These are phyloP conservation scores for Solea senegalensis DNA, from an alignment of 2,113 vertebrate genomes.

Conservation along the genomic window DNA sequence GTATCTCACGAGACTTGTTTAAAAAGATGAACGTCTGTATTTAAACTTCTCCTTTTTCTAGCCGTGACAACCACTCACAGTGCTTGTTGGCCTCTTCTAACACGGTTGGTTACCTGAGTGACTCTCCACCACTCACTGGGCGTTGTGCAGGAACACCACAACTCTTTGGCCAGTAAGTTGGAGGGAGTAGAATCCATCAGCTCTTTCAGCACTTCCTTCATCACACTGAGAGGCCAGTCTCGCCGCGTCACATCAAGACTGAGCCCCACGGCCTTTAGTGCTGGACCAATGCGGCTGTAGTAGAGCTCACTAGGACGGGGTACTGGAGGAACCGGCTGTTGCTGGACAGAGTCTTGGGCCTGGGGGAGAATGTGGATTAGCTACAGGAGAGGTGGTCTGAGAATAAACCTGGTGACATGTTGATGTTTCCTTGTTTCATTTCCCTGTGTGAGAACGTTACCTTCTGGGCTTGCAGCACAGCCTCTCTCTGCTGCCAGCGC, in stretches of 20 bases:
- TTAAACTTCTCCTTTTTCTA: too few species aligned
- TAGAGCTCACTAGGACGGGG: slow-evolving; percentile 98
- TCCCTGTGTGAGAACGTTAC: slow-evolving; percentile 61
- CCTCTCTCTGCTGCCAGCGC: slow-evolving; percentile 97
- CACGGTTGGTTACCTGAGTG: slow-evolving; percentile 87
- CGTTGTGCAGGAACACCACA: slow-evolving; percentile 97
- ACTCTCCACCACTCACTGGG: slow-evolving; percentile 98
- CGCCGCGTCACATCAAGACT: slow-evolving; percentile 93
- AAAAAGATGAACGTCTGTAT: too few species aligned
- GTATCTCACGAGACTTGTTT: too few species aligned
- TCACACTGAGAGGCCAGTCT: slow-evolving; percentile 96
- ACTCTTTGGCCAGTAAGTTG: slow-evolving; percentile 94
- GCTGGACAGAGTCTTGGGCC: slow-evolving; percentile 93
- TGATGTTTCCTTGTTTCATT: too few species aligned
- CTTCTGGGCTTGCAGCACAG: slow-evolving; percentile 93
- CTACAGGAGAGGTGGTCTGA: neutral
- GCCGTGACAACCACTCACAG: too few species aligned
- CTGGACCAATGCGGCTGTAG: slow-evolving; percentile 96
- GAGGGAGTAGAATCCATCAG: slow-evolving; percentile 96
- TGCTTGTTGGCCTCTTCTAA: neutral
- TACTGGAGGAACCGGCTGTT: slow-evolving; percentile 92
- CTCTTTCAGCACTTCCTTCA: slow-evolving; percentile 95
- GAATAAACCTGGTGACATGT: neutral
- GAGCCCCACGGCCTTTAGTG: slow-evolving; percentile 92
- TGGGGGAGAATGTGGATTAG: slow-evolving; percentile 8